Conservation (phyloP, 1,140 invertebrate species). For the Rhynchophorus ferrugineus region DNA sequence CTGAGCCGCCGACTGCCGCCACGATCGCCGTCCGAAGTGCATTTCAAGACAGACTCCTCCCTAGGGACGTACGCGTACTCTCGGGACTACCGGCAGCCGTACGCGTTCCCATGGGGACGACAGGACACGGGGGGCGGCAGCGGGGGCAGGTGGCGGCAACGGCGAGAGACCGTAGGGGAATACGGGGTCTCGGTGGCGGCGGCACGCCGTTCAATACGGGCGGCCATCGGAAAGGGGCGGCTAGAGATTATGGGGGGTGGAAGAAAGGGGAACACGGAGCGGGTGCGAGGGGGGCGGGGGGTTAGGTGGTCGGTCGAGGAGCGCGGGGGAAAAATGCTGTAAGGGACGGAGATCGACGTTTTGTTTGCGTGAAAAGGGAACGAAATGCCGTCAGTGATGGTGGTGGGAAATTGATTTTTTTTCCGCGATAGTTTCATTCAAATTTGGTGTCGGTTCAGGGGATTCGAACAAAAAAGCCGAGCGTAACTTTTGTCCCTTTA, state of each 20-base stretch:
- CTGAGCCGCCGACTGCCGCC: not conserved
- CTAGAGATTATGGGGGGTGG: slow-evolving; percentile 11
- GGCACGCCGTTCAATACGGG: slow-evolving; percentile 33
- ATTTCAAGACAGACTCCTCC: slow-evolving; percentile 40
- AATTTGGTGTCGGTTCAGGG: too few relatives aligned
- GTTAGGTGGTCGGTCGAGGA: too few relatives aligned
- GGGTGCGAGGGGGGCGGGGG: too few relatives aligned
- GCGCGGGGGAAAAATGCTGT: too few relatives aligned
- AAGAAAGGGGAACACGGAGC: too few relatives aligned
- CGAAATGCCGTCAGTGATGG: too few relatives aligned
- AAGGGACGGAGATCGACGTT: too few relatives aligned
- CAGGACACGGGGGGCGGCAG: not conserved
- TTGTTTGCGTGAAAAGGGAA: too few relatives aligned
- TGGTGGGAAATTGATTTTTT: too few relatives aligned
- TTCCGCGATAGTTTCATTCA: too few relatives aligned
- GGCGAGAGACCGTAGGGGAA: slow-evolving; percentile 31
- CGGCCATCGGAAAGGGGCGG: slow-evolving; percentile 29
- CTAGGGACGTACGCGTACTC: slow-evolving; percentile 36
- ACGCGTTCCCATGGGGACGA: slow-evolving; percentile 45
- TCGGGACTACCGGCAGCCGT: slow-evolving; percentile 28
- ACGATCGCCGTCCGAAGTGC: slow-evolving; percentile 24
- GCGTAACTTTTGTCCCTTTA: too few relatives aligned
- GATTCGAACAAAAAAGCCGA: too few relatives aligned
- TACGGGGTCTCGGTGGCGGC: slow-evolving; percentile 30
- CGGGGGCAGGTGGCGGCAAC: slow-evolving; percentile 29